Conservation (phyloP, 2,888 invertebrate genomes). For the Cylindroiulus punctatus region DNA sequence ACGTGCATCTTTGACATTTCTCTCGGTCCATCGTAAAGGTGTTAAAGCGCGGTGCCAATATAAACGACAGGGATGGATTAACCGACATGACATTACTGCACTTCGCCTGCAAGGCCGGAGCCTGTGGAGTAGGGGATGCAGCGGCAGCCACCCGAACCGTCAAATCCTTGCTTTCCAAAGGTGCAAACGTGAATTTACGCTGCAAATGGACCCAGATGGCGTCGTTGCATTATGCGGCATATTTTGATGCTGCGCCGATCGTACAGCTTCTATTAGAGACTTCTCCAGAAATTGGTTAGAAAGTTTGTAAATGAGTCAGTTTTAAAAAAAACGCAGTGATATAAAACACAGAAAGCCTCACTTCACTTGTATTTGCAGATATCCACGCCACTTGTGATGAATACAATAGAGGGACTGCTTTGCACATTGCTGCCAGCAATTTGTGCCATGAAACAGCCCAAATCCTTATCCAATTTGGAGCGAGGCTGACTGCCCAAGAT, state of each 20-base stretch:
- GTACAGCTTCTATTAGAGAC: slow-evolving; percentile 65
- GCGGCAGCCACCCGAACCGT: slow-evolving; percentile 62
- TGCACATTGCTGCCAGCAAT: slow-evolving; percentile 69
- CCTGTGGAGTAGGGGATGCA: slow-evolving; percentile 66
- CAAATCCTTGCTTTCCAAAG: slow-evolving; percentile 62
- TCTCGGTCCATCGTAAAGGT: no score
- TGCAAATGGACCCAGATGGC: slow-evolving; percentile 70
- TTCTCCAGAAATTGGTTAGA: slow-evolving; percentile 63
- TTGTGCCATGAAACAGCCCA: slow-evolving; percentile 67
- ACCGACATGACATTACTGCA: slow-evolving; percentile 70
- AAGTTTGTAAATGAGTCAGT: background rate
- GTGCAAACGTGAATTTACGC: slow-evolving; percentile 67
- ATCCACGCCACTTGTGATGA: slow-evolving; percentile 68
- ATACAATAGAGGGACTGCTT: slow-evolving; percentile 68
- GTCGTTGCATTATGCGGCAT: slow-evolving; percentile 69
- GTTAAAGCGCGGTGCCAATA: slow-evolving; percentile 66
- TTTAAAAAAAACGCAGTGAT: background rate
- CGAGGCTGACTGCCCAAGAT: slow-evolving; percentile 63
- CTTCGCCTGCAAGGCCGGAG: slow-evolving; percentile 69
- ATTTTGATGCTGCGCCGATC: slow-evolving; percentile 68
- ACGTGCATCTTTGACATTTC: slow-evolving; percentile 35
- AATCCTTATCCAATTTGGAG: slow-evolving; percentile 66
- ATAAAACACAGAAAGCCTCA: background rate
- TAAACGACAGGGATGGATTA: slow-evolving; percentile 69
- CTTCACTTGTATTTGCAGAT: slow-evolving; percentile 62